These are phyloP conservation scores for Palloptera scutellata DNA, from an alignment of 2,888 invertebrate genomes.

Conservation along the genomic window DNA sequence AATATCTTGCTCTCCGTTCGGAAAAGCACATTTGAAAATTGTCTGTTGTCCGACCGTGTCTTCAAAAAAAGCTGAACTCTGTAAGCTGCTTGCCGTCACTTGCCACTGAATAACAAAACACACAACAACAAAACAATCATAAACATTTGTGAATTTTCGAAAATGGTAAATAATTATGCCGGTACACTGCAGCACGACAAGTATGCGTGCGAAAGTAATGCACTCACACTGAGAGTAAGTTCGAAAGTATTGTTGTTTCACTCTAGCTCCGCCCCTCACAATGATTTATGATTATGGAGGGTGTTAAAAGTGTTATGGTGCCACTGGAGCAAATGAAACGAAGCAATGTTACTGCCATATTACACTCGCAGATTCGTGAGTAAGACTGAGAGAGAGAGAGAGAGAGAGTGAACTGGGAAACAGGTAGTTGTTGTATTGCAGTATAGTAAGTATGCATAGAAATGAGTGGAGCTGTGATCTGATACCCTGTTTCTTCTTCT, in stretches of 20 bases:
- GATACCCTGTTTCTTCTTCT: no score
- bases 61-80: no score
- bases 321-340: conserved; percentile 33
- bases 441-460: conserved; percentile 17
- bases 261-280: conserved; percentile 50
- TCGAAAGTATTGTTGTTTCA: conserved; percentile 40
- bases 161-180: conserved; percentile 54
- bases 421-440: conserved; percentile 37
- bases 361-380: no score
- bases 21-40: no score
- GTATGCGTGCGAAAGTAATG: conserved; percentile 40
- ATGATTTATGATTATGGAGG: conserved; percentile 52
- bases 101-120: no score
- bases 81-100: no score
- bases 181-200: conserved; percentile 8
- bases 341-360: conserved; percentile 26
- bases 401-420: conserved; percentile 22
- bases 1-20: no score
- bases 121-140: no score
- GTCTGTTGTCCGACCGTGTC: no score
- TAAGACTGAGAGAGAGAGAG: no score
- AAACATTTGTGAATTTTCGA: conserved; percentile 45
- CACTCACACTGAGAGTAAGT: conserved; percentile 38
- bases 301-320: conserved; percentile 44
- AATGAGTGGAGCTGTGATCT: conserved; percentile 2